Evolutionary conservation across 2,113 vertebrate genomes (phyloP).

Genomic region (Cryptotis parvus): DNA sequence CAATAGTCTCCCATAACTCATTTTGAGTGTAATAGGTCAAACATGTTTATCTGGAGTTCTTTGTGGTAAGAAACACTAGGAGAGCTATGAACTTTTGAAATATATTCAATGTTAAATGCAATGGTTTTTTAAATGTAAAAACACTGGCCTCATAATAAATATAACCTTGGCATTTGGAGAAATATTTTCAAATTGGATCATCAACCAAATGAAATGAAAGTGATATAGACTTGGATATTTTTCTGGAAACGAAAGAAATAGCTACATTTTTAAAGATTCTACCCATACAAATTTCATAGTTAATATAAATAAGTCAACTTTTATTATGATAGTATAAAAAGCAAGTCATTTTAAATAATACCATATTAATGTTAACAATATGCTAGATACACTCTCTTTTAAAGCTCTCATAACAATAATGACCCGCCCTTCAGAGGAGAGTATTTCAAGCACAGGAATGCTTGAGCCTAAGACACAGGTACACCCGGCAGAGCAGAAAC

Average conservation of each 20-base stretch:
- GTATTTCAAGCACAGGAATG: too few species aligned
- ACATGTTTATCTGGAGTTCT: background rate
- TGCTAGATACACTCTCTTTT: background rate
- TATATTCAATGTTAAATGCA: background rate
- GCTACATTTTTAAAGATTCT: background rate
- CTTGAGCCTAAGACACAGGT: too few species aligned
- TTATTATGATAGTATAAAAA: slow-evolving; percentile 1
- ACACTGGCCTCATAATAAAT: background rate
- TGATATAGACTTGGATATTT: background rate
- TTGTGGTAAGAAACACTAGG: background rate
- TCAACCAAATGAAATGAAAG: slow-evolving; percentile 2
- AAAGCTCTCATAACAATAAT: slow-evolving; percentile 8
- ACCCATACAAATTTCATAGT: slow-evolving; percentile 11
- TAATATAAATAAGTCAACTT: background rate
- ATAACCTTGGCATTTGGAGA: background rate
- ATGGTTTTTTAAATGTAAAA: slow-evolving; percentile 26
- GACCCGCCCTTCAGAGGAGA: too few species aligned
- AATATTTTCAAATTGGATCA: slow-evolving; percentile 12
- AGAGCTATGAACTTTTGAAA: slow-evolving; percentile 21
- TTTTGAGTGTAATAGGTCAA: background rate
- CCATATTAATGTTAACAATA: background rate
- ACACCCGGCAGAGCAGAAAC: too few species aligned
- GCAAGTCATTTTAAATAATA: background rate
- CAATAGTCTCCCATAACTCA: slow-evolving; percentile 1
- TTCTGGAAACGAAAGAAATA: background rate